Evolutionary conservation across 2,797 vertebrate species (phyloP).

Genomic region (Lithobates pipiens): DNA sequence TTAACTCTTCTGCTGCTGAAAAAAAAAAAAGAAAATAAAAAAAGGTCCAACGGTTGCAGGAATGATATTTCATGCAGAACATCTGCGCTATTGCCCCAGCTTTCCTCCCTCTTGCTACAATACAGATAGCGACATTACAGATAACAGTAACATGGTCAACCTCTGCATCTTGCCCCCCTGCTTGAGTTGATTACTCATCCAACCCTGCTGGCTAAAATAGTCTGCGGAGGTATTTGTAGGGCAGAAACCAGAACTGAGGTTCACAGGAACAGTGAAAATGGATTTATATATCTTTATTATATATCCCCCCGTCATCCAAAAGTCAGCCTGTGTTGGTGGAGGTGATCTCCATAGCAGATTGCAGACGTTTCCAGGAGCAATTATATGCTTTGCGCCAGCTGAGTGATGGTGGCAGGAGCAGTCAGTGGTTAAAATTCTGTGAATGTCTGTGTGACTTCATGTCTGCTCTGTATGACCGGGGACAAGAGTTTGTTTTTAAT

Average conservation of each 20-base stretch:
- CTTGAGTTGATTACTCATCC: slow-evolving; percentile 45
- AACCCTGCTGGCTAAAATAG: slow-evolving; percentile 22
- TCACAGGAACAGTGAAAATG: background rate
- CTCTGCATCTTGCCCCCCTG: slow-evolving; percentile 23
- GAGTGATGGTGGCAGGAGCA: background rate
- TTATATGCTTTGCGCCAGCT: slow-evolving; percentile 7
- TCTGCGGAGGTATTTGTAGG: slow-evolving; percentile 42
- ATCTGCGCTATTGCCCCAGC: background rate
- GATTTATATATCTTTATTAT: background rate
- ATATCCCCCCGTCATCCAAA: background rate
- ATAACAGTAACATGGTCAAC: background rate
- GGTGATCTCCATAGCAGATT: background rate
- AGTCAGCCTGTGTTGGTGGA: background rate
- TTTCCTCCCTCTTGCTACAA: background rate
- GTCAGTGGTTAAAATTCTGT: slow-evolving; percentile 29
- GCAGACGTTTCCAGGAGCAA: slow-evolving; percentile 37
- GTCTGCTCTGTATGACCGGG: slow-evolving; percentile 29
- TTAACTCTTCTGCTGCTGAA: slow-evolving; percentile 15
- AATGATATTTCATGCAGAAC: background rate
- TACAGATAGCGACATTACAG: background rate
- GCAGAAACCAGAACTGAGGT: background rate
- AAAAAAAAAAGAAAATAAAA: background rate
- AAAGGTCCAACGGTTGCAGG: background rate
- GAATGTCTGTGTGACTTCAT: slow-evolving; percentile 51
- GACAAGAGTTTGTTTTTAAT: background rate